A percentile compares a stretch with the other conserved stretches of the same genome.
Evolutionary conservation across 1,140 invertebrate genomes (phyloP).

Genomic region (Drosophila ananassae): DNA sequence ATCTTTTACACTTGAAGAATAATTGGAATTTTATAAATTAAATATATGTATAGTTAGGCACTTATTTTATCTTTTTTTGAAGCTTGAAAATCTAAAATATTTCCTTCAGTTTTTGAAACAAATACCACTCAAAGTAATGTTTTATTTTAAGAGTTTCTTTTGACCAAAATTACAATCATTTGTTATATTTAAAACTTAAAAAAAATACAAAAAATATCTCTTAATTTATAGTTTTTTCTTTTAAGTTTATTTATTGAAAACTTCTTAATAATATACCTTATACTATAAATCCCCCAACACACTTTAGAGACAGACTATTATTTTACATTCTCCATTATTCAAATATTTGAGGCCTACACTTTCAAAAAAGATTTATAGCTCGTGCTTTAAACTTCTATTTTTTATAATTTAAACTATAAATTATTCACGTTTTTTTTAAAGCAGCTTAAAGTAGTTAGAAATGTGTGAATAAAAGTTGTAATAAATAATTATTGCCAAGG

Average conservation of each 20-base stretch:
- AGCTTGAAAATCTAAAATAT: neutral
- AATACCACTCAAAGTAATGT: no score
- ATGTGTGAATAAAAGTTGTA: neutral
- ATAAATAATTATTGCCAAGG: neutral
- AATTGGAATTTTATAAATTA: neutral
- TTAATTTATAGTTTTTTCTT: neutral
- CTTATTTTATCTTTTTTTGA: no score
- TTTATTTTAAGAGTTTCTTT: no score
- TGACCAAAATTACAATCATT: no score
- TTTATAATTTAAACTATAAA: neutral
- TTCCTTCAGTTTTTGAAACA: neutral
- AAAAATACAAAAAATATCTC: no score
- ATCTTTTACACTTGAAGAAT: neutral
- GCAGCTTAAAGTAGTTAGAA: neutral
- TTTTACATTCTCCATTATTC: neutral
- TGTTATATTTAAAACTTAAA: no score
- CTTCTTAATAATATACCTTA: neutral
- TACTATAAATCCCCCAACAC: neutral
- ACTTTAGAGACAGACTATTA: neutral
- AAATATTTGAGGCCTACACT: neutral
- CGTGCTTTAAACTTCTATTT: neutral
- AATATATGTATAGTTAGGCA: neutral
- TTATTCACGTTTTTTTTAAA: neutral
- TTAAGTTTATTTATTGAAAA: neutral
- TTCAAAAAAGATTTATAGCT: neutral